Conservation (phyloP, 2,888 invertebrate genomes). For the Dermolepida albohirtum region DNA sequence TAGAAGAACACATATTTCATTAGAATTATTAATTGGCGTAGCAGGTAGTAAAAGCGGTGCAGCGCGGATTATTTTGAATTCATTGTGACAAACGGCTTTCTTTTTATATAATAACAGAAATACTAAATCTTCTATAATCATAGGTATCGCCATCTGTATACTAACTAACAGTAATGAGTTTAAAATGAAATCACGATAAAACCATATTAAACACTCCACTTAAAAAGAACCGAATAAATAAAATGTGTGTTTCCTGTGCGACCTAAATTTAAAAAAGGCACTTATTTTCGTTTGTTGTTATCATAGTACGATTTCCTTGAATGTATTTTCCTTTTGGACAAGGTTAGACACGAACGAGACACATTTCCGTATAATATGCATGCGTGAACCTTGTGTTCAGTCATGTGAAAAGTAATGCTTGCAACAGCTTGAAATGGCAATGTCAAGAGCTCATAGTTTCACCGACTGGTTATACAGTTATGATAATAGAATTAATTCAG, state of each 20-base stretch:
- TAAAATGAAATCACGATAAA: too few species aligned
- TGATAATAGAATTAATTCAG: too few species aligned
- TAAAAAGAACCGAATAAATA: constrained; percentile 8
- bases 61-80: too few species aligned
- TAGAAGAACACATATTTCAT: too few species aligned
- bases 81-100: too few species aligned
- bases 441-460: constrained; percentile 16
- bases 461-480: too few species aligned
- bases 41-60: too few species aligned
- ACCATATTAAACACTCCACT: not conserved
- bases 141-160: too few species aligned
- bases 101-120: too few species aligned
- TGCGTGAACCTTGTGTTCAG: constrained; percentile 31
- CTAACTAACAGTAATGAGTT: too few species aligned
- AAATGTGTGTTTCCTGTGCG: not conserved
- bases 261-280: constrained; percentile 8
- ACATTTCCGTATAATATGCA: not conserved
- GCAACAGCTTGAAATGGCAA: constrained; percentile 18
- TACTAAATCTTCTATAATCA: too few species aligned
- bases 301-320: not conserved
- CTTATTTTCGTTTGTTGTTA: not conserved
- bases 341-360: not conserved
- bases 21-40: not conserved
- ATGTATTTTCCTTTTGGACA: constrained; percentile 8
- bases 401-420: constrained; percentile 18